These are phyloP conservation scores for Coenobita brevimanus DNA, from an alignment of 1,140 invertebrate genomes.

Conservation along the genomic window DNA sequence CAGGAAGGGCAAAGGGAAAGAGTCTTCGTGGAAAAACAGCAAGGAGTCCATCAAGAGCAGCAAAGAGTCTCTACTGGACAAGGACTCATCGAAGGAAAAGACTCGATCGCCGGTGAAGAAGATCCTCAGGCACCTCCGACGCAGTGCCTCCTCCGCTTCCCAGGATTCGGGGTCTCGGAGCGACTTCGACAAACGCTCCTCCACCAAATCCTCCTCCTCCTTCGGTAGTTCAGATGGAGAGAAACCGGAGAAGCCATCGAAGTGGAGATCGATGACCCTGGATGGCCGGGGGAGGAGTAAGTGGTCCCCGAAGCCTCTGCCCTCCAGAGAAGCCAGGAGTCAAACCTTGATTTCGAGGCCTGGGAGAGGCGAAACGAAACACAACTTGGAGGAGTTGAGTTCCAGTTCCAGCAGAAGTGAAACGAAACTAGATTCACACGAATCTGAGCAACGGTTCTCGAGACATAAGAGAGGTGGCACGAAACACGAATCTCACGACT, in stretches of 20 bases:
- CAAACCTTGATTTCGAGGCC: not conserved
- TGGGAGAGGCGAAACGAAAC: too few relatives aligned
- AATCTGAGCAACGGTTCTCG: too few relatives aligned
- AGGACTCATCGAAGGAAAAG: conserved; percentile 6
- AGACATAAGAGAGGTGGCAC: too few relatives aligned
- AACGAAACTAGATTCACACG: too few relatives aligned
- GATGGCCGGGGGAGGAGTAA: not conserved
- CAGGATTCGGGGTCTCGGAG: too few relatives aligned
- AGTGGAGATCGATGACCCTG: conserved; percentile 26
- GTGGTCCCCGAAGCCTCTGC: not conserved
- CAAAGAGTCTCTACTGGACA: conserved; percentile 31
- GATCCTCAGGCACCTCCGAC: conserved; percentile 43
- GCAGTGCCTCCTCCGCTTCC: conserved; percentile 14
- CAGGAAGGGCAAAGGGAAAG: not conserved
- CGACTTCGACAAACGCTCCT: not conserved
- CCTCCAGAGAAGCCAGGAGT: not conserved
- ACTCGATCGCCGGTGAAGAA: conserved; percentile 51
- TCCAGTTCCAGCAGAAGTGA: too few relatives aligned
- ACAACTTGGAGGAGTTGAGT: too few relatives aligned
- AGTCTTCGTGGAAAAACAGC: conserved; percentile 15
- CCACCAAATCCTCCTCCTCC: conserved; percentile 13
- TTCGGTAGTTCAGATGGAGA: not conserved
- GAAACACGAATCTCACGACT: too few relatives aligned
- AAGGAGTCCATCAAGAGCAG: conserved; percentile 36
- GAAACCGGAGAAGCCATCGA: not conserved